phyloP scores from a whole-genome alignment of 2,888 invertebrate genomes.

The Prenolepis imparis region DNA sequence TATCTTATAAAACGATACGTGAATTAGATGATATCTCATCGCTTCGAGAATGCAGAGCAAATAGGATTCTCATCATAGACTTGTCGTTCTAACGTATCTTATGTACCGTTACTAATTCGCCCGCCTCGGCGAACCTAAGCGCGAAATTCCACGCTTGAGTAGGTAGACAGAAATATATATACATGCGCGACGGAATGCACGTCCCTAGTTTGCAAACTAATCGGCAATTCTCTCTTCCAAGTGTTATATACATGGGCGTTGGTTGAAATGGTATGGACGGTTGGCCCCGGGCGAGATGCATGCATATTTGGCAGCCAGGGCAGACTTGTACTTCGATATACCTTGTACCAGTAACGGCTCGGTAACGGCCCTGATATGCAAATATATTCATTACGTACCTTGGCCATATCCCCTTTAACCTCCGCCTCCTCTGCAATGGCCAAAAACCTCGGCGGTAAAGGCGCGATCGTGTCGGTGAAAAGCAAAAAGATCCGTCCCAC shows the following conservation, averaged over 20 bases:
- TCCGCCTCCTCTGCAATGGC: slow-evolving; percentile 58
- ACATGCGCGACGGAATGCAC: slow-evolving; percentile 73
- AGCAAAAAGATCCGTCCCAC: slow-evolving; percentile 41
- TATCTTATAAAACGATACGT: not conserved
- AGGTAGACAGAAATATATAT: slow-evolving; percentile 68
- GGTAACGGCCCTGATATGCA: slow-evolving; percentile 85
- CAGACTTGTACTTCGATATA: slow-evolving; percentile 79
- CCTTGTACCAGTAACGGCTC: slow-evolving; percentile 83
- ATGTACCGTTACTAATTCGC: slow-evolving; percentile 51
- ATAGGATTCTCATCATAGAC: slow-evolving; percentile 42
- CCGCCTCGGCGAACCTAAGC: slow-evolving; percentile 65
- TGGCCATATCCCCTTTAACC: slow-evolving; percentile 78
- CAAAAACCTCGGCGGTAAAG: slow-evolving; percentile 69
- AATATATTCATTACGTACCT: slow-evolving; percentile 85
- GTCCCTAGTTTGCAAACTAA: slow-evolving; percentile 82
- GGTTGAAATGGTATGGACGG: slow-evolving; percentile 77
- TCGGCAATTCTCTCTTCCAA: slow-evolving; percentile 83
- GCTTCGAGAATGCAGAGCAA: not conserved
- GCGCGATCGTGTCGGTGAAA: slow-evolving; percentile 62
- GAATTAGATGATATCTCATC: slow-evolving; percentile 1
- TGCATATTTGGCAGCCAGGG: slow-evolving; percentile 84
- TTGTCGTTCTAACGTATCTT: slow-evolving; percentile 44
- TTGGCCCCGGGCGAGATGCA: slow-evolving; percentile 83
- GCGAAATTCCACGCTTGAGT: slow-evolving; percentile 73
- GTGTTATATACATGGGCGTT: slow-evolving; percentile 81